Conservation (phyloP, 2,888 invertebrate species). For the Marronus borbonicus region DNA sequence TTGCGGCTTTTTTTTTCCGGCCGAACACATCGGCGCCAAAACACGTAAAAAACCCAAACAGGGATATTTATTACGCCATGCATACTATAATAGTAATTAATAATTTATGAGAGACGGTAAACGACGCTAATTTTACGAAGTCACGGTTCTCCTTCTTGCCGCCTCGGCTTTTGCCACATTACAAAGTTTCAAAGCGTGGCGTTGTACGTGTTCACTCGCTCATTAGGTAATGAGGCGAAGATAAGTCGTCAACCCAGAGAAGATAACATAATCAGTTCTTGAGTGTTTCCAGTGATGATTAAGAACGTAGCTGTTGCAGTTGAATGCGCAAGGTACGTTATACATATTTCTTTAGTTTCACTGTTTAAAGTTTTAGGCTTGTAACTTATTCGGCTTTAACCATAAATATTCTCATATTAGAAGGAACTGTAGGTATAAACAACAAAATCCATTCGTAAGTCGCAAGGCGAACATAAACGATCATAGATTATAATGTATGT, state of each 20-base stretch:
- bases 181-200: neutral
- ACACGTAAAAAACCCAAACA: constrained; percentile 39
- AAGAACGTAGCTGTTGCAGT: too few species aligned
- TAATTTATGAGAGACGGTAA: constrained; percentile 29
- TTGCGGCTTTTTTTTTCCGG: constrained; percentile 31
- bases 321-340: too few species aligned
- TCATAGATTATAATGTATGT: too few species aligned
- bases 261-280: neutral
- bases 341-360: too few species aligned
- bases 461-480: too few species aligned
- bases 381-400: too few species aligned
- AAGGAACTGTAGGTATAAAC: too few species aligned
- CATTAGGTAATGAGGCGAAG: neutral
- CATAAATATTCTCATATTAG: too few species aligned
- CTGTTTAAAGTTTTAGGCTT: too few species aligned
- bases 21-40: constrained; percentile 42
- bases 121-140: constrained; percentile 33
- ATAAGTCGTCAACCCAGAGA: neutral
- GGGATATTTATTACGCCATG: constrained; percentile 38
- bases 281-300: too few species aligned
- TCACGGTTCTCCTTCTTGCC: neutral
- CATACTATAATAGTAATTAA: constrained; percentile 44
- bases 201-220: too few species aligned
- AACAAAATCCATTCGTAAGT: too few species aligned
- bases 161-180: neutral